Base-by-base conservation (phyloP, 2,113 vertebrate species). In the Plecturocebus donacophilus region DNA sequence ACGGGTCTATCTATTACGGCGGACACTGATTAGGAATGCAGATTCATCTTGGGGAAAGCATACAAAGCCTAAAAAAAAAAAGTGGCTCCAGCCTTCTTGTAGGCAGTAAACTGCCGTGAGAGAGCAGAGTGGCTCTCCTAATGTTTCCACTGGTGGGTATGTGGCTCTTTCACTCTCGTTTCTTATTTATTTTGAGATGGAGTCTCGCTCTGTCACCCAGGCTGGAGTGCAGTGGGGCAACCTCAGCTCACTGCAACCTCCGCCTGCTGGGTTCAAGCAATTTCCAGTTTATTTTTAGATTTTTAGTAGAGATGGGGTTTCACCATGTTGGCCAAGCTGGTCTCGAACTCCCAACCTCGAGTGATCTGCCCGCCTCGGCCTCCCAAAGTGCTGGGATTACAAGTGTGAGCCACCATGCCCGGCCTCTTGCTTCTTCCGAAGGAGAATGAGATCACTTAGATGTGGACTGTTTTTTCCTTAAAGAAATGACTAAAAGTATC, bases 91-190 rank as follows among this genome's bases (percentile, higher is more conserved):
- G 84, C 30, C 47, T 70, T 61, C 47, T 47, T 17, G 14, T 2
- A 21, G 66, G 56, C 13, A 13, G 11, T 11, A 17, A 23, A 9
- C 3, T 5, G 1, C 5, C 3, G 12, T 6, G 25, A 83, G 23
- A 23, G 17, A 45, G 87, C n/a, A 17, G 42, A 27, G 42, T 0
- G 1, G 45, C 23, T 1, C 0, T 32, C 64, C 32, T 38, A 3
- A 7, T 5, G 42, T 23, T 35, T 27, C 32, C 40, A 19, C 2
- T 21, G 4, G 11, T 20, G 3, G 21, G 10, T 20, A 25, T 0
- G 21, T 14, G 6, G 35, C 8, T 6, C 27, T 6, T 7, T 49
- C 10, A 40, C 23, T 14, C 9, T 42, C 21, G 68, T 45, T 87
- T 30, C 64, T 88, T 73, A 47, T 21, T 27, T 27, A 13, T 64